phyloP scores from a whole-genome alignment of 1,140 invertebrate species.

The Zophobas atratus region DNA sequence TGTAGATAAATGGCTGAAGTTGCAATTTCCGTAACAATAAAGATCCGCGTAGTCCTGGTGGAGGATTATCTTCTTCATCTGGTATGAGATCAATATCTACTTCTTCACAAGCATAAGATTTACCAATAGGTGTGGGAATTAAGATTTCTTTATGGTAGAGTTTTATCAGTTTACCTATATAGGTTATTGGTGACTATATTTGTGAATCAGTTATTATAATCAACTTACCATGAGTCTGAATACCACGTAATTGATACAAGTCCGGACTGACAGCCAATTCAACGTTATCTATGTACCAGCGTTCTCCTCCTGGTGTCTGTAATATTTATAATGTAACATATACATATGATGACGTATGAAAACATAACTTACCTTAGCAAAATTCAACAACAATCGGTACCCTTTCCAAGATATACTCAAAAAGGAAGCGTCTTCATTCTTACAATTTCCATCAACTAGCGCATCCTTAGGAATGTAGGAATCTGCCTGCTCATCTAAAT shows the following conservation, averaged over 20 bases:
- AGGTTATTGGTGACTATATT: conserved; percentile 59
- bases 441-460: conserved; percentile 71
- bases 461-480: conserved; percentile 64
- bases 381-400: conserved; percentile 78
- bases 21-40: conserved; percentile 61
- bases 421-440: conserved; percentile 77
- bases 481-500: conserved; percentile 62
- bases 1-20: conserved; percentile 77
- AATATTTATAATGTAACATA: conserved; percentile 56
- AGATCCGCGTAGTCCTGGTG: conserved; percentile 61
- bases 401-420: conserved; percentile 81
- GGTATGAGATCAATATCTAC: conserved; percentile 70
- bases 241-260: conserved; percentile 62
- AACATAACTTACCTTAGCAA: conserved; percentile 75
- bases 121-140: conserved; percentile 88
- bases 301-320: conserved; percentile 86
- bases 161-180: conserved; percentile 70
- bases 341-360: not conserved
- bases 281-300: conserved; percentile 86
- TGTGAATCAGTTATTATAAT: conserved; percentile 67
- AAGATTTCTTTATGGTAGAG: conserved; percentile 76
- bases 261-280: conserved; percentile 74
- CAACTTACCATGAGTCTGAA: conserved; percentile 70
- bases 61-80: conserved; percentile 67
- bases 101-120: conserved; percentile 86